Evolutionary conservation across 2,113 vertebrate species (phyloP).

Genomic region (Ploceus nigricollis): DNA sequence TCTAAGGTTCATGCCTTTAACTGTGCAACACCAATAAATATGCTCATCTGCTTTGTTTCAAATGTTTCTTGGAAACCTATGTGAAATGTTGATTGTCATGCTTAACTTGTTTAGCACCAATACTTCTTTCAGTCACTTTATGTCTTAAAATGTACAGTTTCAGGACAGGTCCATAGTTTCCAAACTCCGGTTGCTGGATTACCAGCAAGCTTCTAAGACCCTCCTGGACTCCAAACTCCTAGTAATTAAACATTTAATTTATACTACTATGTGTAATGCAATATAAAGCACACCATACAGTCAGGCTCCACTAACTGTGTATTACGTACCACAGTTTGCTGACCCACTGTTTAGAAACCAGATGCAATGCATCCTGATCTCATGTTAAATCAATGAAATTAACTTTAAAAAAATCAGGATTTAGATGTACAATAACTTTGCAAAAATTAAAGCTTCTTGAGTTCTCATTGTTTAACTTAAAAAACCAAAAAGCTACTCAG

Average conservation of each 20-base stretch:
- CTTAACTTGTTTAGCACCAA: background rate
- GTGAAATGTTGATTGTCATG: background rate
- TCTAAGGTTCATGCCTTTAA: background rate
- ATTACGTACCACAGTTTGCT: fast-evolving
- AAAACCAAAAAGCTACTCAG: background rate
- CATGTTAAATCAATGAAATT: background rate
- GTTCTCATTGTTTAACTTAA: background rate
- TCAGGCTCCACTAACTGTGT: background rate
- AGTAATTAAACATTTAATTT: background rate
- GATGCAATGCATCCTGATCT: background rate
- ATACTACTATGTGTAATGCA: background rate
- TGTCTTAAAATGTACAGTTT: background rate
- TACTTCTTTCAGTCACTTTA: background rate
- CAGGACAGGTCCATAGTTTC: background rate
- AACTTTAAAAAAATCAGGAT: background rate
- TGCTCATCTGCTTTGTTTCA: background rate
- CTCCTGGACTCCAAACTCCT: background rate
- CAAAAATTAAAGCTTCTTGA: background rate
- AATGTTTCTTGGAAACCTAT: background rate
- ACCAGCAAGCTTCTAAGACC: background rate
- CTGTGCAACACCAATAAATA: background rate
- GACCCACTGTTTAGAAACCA: background rate
- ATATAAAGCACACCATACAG: background rate
- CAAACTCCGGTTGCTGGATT: background rate
- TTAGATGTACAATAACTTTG: background rate